Evolutionary conservation across 2,797 vertebrate species (phyloP).

Genomic region (Rhincodon typus): DNA sequence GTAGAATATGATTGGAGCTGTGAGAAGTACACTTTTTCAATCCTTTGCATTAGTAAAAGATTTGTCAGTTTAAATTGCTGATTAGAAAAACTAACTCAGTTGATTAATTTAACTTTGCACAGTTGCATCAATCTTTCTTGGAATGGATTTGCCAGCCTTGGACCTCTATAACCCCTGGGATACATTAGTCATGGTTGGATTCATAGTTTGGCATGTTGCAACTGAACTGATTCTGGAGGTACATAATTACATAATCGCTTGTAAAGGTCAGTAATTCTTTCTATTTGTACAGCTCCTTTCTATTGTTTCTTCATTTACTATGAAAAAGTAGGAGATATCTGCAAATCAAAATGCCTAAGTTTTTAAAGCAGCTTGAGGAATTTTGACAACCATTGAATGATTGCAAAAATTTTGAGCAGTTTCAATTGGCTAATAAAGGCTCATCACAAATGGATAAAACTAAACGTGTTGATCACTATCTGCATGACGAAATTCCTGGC

Average conservation of each 20-base stretch:
- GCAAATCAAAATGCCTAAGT: not conserved
- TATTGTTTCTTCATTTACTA: not conserved
- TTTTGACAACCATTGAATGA: not conserved
- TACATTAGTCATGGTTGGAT: constrained; percentile 63
- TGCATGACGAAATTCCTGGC: not conserved
- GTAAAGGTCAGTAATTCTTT: constrained; percentile 54
- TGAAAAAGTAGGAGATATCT: not conserved
- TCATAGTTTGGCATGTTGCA: constrained; percentile 70
- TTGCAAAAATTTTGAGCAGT: not conserved
- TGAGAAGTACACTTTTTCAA: not conserved
- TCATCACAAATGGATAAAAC: not conserved
- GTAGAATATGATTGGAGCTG: not conserved
- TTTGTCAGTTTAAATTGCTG: not conserved
- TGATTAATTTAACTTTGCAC: constrained; percentile 9
- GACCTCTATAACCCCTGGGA: constrained; percentile 63
- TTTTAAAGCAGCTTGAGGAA: not conserved
- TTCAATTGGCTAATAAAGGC: not conserved
- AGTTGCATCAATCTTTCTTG: constrained; percentile 74
- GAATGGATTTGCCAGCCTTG: constrained; percentile 68
- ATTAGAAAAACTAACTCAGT: not conserved
- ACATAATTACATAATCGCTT: constrained; percentile 59
- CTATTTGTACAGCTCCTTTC: not conserved
- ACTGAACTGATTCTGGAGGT: constrained; percentile 65
- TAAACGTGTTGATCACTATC: not conserved
- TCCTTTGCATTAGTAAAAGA: not conserved